phyloP scores from a whole-genome alignment of 2,797 vertebrate genomes.

The Capromys pilorides region DNA sequence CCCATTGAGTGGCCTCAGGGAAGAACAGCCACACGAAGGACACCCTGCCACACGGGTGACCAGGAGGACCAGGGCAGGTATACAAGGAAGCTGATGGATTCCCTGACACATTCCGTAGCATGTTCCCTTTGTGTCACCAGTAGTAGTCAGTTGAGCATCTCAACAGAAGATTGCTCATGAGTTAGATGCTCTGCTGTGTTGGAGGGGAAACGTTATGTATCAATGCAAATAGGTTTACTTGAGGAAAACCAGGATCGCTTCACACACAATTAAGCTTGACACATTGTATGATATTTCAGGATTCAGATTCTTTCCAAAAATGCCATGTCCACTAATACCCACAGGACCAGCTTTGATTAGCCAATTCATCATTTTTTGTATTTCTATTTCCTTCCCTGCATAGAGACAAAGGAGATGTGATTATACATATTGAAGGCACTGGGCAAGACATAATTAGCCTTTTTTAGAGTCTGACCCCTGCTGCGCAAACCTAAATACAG shows the following conservation, averaged over 20 bases:
- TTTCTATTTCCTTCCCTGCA: background rate
- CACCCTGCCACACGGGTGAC: background rate
- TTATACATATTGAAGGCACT: background rate
- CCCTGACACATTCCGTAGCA: background rate
- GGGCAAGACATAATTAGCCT: background rate
- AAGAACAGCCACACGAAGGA: background rate
- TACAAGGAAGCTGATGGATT: background rate
- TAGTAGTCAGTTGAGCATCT: background rate
- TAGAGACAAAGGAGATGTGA: background rate
- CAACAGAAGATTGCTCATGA: background rate
- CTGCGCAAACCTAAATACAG: slow-evolving; percentile 20
- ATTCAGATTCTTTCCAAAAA: slow-evolving; percentile 15
- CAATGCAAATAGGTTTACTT: slow-evolving; percentile 31
- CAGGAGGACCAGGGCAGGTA: background rate
- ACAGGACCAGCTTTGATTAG: slow-evolving; percentile 40
- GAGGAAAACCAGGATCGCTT: slow-evolving; percentile 2
- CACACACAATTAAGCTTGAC: slow-evolving; percentile 8
- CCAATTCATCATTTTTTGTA: background rate
- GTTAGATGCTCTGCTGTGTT: background rate
- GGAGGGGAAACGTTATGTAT: slow-evolving; percentile 26
- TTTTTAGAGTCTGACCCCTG: background rate
- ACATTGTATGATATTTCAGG: background rate
- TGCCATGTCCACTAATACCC: background rate
- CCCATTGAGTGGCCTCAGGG: background rate
- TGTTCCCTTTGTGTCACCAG: background rate